Evolutionary conservation across 2,797 vertebrate genomes (phyloP).

Genomic region (Amblyraja radiata): DNA sequence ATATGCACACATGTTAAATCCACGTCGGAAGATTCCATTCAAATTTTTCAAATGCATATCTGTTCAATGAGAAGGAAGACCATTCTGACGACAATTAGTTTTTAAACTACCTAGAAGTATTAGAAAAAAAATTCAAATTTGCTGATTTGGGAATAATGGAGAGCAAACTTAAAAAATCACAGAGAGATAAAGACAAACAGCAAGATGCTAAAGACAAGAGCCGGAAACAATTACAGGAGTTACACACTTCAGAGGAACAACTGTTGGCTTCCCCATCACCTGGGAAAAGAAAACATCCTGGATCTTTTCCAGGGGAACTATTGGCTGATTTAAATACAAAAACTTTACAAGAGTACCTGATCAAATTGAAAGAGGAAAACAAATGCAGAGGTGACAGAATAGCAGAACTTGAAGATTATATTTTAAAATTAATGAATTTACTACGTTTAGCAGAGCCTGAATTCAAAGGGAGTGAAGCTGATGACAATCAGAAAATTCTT

Average conservation of each 20-base stretch:
- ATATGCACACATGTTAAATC: background rate
- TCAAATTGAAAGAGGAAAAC: slow-evolving; percentile 22
- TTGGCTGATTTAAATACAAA: background rate
- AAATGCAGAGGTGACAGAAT: background rate
- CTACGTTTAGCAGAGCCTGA: slow-evolving; percentile 21
- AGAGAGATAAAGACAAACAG: background rate
- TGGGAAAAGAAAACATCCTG: background rate
- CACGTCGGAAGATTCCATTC: slow-evolving; percentile 26
- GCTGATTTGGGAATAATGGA: slow-evolving; percentile 25
- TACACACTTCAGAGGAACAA: background rate
- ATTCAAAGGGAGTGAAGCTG: slow-evolving; percentile 54
- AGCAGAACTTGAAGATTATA: slow-evolving; percentile 34
- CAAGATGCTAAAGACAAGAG: background rate
- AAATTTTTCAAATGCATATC: slow-evolving; percentile 8
- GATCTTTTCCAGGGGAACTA: slow-evolving; percentile 2
- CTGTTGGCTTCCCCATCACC: background rate
- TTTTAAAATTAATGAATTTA: slow-evolving; percentile 6
- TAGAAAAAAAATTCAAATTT: background rate
- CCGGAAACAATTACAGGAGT: background rate
- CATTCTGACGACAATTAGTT: background rate
- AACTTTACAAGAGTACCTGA: slow-evolving; percentile 14
- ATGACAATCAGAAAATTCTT: slow-evolving; percentile 16
- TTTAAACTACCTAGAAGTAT: background rate
- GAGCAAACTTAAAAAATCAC: slow-evolving; percentile 23
- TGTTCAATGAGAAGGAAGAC: slow-evolving; percentile 4